A percentile compares a stretch with the other conserved stretches of the same genome.
phyloP scores from a whole-genome alignment of 2,888 invertebrate species.

The Galerucella nymphaeae region DNA sequence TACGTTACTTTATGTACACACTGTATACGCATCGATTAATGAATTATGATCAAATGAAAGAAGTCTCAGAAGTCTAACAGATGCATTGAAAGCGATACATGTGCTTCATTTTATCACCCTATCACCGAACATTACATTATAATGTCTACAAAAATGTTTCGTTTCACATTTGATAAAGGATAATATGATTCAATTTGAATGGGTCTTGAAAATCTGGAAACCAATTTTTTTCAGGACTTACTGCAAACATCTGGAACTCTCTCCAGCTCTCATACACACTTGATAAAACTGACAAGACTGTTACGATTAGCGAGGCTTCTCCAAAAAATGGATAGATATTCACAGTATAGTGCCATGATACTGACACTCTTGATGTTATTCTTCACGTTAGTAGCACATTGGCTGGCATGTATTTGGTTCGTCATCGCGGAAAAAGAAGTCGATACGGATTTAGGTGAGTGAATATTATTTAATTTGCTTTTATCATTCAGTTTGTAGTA shows the following conservation, averaged over 20 bases:
- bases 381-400: constrained; percentile 94
- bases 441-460: constrained; percentile 74
- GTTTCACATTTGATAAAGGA: too few species aligned
- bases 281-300: constrained; percentile 91
- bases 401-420: constrained; percentile 98
- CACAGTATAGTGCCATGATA: constrained; percentile 95
- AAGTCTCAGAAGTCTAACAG: too few species aligned
- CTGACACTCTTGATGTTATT: constrained; percentile 93
- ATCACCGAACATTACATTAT: too few species aligned
- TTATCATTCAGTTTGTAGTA: too few species aligned
- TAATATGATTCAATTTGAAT: too few species aligned
- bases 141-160: too few species aligned
- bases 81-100: too few species aligned
- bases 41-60: too few species aligned
- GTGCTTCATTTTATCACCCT: too few species aligned
- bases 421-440: constrained; percentile 92
- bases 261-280: constrained; percentile 78
- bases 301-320: constrained; percentile 88
- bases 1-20: too few species aligned
- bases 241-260: constrained; percentile 47
- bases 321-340: constrained; percentile 97
- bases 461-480: constrained; percentile 8
- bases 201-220: too few species aligned
- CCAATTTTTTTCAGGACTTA: neutral
- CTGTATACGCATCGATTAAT: too few species aligned